Evolutionary conservation across 2,113 vertebrate genomes (phyloP).

Genomic region (Microcebus lehilahytsara): DNA sequence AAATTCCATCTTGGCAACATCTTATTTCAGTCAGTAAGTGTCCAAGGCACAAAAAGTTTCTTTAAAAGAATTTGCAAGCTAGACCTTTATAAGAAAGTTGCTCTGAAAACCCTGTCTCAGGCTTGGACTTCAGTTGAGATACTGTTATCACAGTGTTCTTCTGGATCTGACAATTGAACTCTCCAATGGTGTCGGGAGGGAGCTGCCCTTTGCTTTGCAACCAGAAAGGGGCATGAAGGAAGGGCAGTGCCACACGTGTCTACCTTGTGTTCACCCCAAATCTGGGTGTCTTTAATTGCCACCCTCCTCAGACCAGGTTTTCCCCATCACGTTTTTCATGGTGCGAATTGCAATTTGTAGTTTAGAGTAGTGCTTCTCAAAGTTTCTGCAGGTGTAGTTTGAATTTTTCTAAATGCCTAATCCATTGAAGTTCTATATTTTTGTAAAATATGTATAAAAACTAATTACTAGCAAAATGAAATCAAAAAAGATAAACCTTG

Average conservation of each 20-base stretch:
- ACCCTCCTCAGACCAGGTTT: neutral
- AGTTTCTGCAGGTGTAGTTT: neutral
- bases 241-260: too few species aligned
- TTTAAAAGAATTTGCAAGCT: neutral
- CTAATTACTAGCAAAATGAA: neutral
- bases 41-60: neutral
- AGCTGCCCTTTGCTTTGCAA: neutral
- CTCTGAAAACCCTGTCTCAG: neutral
- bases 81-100: neutral
- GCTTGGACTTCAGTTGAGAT: neutral
- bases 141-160: neutral
- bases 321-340: neutral
- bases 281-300: too few species aligned
- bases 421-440: neutral
- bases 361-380: neutral
- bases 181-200: neutral
- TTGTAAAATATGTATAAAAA: neutral
- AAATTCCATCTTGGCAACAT: neutral
- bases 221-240: neutral
- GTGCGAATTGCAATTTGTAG: neutral
- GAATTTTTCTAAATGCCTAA: neutral
- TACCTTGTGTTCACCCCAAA: neutral
- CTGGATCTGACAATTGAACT: neutral
- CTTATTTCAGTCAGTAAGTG: too few species aligned
- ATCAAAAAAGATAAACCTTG: neutral